Evolutionary conservation across 2,797 vertebrate genomes (phyloP), one percentile per base, ranked within the genome.

Genomic region (Selene dorsalis): DNA sequence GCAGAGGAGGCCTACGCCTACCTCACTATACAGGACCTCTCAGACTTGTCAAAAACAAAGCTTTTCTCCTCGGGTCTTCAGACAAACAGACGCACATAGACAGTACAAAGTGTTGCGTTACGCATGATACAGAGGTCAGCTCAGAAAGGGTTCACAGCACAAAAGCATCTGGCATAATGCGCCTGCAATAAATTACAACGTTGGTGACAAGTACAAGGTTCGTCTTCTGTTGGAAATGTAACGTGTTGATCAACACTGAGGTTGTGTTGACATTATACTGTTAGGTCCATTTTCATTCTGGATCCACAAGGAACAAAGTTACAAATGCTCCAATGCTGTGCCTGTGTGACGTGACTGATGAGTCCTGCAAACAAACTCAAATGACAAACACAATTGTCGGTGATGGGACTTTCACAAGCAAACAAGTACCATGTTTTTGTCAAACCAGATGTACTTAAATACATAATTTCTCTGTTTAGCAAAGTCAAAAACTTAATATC

Each of bases 1-100:
- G 52, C 57, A 77, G 55, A 80, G 50, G 12, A 75, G 60, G 35
- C 43, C 50, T 63, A 26, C 60, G 68, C 28, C 13, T 39, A 56
- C 61, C 62, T 63, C 2, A 0, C 38, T 32, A 9, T 35, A 35
- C 26, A 39, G 30, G 38, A 26, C 41, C 62, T 55, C 20, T 57
- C 73, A 48, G 39, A 20, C 17, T 67, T 67, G 24, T 13, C 26
- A 56, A 76, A 76, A 83, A 74, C 28, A 39, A 17, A 35, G 2
- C 24, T 66, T 60, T 6, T 55, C 9, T 13, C 7, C 38, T 55
- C 24, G 35, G 17, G 30, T 59, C 50, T 72, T 59, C 12, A 57
- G 18, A 13, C 35, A 67, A 69, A 64, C 22, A 45, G 50, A 66
- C 10, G 4, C 28, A 12, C 35, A 56, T n/a, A 35, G 30, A 30